Conservation (phyloP, 2,797 vertebrate genomes). For the Remorina albescens region DNA sequence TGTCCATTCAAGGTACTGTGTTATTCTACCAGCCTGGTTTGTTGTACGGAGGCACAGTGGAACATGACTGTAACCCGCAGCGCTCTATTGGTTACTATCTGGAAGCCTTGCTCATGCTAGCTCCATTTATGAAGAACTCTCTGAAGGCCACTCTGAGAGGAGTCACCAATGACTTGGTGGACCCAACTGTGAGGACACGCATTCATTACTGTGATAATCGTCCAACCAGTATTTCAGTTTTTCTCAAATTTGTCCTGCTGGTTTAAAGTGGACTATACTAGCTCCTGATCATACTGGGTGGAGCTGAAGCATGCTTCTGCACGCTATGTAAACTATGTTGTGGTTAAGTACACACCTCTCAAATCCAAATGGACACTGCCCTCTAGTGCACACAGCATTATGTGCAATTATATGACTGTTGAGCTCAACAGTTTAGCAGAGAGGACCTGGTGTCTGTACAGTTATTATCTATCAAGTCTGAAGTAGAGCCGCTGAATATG, state of each 20-base stretch:
- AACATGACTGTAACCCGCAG: slow-evolving; percentile 92
- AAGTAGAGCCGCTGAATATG: not conserved
- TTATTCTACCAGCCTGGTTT: slow-evolving; percentile 95
- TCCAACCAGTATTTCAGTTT: not conserved
- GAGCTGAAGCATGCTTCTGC: not conserved
- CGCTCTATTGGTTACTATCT: slow-evolving; percentile 94
- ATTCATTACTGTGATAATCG: not conserved
- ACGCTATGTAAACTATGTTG: not conserved
- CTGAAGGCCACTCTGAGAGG: slow-evolving; percentile 91
- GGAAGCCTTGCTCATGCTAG: slow-evolving; percentile 93
- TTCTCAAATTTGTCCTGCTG: not conserved
- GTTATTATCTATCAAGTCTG: not conserved
- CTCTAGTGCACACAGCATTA: slow-evolving; percentile 26
- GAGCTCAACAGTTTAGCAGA: not conserved
- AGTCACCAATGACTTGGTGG: slow-evolving; percentile 92
- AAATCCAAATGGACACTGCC: slow-evolving; percentile 16
- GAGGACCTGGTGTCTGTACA: not conserved
- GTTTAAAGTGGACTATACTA: not conserved
- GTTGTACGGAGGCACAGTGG: slow-evolving; percentile 89
- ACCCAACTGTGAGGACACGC: slow-evolving; percentile 90
- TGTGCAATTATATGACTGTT: not conserved
- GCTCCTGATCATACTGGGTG: slow-evolving; percentile 3
- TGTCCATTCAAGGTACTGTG: slow-evolving; percentile 86
- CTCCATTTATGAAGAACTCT: slow-evolving; percentile 95
- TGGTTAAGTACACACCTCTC: not conserved